Percentiles rank a stretch among this genome's conserved stretches.
Conservation (phyloP, 2,113 vertebrate species). For the Hiodon tergisus region DNA sequence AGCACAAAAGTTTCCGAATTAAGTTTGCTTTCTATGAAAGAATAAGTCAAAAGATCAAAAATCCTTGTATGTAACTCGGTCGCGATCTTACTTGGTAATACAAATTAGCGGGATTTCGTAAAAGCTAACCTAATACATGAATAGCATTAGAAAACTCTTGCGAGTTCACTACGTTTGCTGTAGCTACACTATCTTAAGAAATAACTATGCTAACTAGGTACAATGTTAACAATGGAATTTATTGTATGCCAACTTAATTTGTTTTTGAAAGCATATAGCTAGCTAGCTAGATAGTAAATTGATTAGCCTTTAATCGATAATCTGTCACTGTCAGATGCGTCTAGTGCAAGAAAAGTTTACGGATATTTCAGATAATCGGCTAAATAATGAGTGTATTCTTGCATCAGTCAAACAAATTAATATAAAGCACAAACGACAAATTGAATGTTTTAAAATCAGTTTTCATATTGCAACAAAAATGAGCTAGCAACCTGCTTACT, state of each 20-base stretch:
- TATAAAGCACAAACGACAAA: too few species aligned
- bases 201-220: neutral
- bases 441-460: neutral
- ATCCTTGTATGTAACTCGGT: neutral
- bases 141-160: too few species aligned
- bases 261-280: neutral
- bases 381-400: too few species aligned
- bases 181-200: too few species aligned
- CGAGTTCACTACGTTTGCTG: too few species aligned
- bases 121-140: too few species aligned
- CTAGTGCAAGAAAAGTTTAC: neutral
- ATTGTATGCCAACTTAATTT: neutral
- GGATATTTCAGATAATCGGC: neutral
- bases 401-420: too few species aligned
- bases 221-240: neutral
- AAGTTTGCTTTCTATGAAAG: neutral
- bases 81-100: neutral
- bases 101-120: constrained; percentile 18
- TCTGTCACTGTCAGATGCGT: neutral
- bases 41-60: neutral
- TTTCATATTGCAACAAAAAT: neutral
- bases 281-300: neutral
- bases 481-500: constrained; percentile 11
- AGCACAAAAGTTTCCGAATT: neutral
- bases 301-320: too few species aligned